Evolutionary conservation across 2,797 vertebrate species (phyloP).

Genomic region (Enoplosus armatus): DNA sequence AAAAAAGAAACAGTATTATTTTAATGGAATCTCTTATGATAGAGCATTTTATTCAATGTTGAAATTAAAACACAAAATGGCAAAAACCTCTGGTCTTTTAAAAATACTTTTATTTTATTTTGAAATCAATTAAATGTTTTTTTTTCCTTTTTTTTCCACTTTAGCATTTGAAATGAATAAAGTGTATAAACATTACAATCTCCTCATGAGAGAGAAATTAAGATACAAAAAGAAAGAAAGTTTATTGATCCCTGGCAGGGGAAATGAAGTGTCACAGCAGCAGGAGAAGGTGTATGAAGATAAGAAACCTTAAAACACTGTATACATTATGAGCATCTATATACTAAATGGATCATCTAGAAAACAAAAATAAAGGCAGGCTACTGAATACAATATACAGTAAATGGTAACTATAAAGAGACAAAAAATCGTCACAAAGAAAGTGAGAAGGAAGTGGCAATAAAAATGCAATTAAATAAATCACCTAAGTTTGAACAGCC

Average conservation of each 20-base stretch:
- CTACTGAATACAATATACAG: neutral
- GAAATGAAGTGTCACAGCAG: neutral
- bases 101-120: neutral
- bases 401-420: neutral
- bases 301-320: neutral
- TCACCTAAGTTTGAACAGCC: slow-evolving; percentile 11
- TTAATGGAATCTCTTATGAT: neutral
- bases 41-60: neutral
- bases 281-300: neutral
- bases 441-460: neutral
- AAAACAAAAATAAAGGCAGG: neutral
- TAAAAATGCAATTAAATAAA: neutral
- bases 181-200: neutral
- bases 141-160: neutral
- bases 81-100: neutral
- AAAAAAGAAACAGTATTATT: neutral
- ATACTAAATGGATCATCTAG: neutral
- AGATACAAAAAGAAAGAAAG: neutral
- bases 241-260: neutral
- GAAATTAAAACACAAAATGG: neutral
- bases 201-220: neutral
- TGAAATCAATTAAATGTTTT: neutral
- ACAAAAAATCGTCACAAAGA: neutral
- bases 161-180: neutral
- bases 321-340: neutral